A percentile compares a stretch with the other conserved stretches of the same genome.
These are phyloP conservation scores for Gallinago jamesoni DNA, from an alignment of 2,113 vertebrate species.

Conservation along the genomic window DNA sequence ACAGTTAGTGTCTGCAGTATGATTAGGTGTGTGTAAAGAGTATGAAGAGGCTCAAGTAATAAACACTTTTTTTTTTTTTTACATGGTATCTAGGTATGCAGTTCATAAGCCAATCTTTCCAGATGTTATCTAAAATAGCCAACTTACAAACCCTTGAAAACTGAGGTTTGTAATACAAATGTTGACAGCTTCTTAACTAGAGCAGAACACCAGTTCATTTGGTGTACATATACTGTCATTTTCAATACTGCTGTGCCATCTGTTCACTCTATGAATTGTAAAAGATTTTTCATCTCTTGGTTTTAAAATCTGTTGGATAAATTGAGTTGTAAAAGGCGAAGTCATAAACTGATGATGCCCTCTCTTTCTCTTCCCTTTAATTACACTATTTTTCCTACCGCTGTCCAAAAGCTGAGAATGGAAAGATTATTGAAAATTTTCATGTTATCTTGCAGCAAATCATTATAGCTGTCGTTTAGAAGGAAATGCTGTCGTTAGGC, in stretches of 20 bases:
- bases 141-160: conserved; percentile 67
- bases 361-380: neutral
- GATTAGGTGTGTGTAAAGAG: neutral
- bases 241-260: conserved; percentile 65
- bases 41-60: neutral
- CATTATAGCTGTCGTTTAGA: neutral
- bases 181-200: conserved; percentile 66
- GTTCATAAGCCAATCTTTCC: conserved; percentile 37
- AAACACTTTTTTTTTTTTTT: neutral
- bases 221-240: conserved; percentile 46
- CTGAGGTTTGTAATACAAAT: conserved; percentile 56
- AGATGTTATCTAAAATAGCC: conserved; percentile 65
- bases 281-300: conserved; percentile 41
- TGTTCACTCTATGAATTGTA: conserved; percentile 59
- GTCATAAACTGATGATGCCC: neutral
- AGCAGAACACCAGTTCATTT: conserved; percentile 62
- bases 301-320: conserved; percentile 28
- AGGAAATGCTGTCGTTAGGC: neutral
- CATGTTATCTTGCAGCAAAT: conserved; percentile 35
- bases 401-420: neutral
- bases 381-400: neutral
- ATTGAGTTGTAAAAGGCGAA: conserved; percentile 53
- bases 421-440: conserved; percentile 22
- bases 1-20: neutral
- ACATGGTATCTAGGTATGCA: neutral